Base-by-base conservation (phyloP, 2,113 vertebrate species). In the Eudorcas thomsonii region DNA sequence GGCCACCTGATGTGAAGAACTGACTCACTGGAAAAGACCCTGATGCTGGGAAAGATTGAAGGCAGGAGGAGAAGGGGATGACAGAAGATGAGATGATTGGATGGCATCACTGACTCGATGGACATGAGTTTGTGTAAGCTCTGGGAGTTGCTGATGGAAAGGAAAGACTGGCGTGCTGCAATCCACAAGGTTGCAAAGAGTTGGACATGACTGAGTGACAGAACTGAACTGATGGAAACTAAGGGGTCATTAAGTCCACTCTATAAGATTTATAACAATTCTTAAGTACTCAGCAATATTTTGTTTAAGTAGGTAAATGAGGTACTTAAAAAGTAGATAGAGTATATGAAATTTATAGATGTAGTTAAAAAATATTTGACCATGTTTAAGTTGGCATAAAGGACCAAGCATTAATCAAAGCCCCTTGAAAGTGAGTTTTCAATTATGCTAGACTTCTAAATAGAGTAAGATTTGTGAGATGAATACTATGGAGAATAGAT, bases 251-350 rank as follows among this genome's bases (percentile, higher is more conserved):
- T 91, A 88, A 52, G 60, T 39, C 54, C 6, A 91, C 59, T 81
- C 43, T 55, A 57, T 62, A 88, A 80, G 52, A 48, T 94, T 86
- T 91, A 62, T 67, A 90, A 64, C 11, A 57, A 85, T 95, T 93
- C 71, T 81, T 83, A 96, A 89, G 67, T 52, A 83, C n/a, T 96
- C 60, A 93, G 78, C 64, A 96, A 89, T 54, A 33, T 52, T 96
- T 95, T 60, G 26, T 60, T 60, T 86, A 80, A 91, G 45, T 48
- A 71, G 55, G 89, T 93, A 96, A 97, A 95, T 97, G 87, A 96
- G 28, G 60, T 54, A 77, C 87, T 96, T 94, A 57, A 87, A 96
- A 95, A 94, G 83, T 59, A 92, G 93, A 95, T 33, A 43, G 81
- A 91, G 85, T 82, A 78, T 88, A 78, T 71, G 36, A 81, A 64